phyloP scores from a whole-genome alignment of 2,113 vertebrate species.

The Nematolebias whitei region DNA sequence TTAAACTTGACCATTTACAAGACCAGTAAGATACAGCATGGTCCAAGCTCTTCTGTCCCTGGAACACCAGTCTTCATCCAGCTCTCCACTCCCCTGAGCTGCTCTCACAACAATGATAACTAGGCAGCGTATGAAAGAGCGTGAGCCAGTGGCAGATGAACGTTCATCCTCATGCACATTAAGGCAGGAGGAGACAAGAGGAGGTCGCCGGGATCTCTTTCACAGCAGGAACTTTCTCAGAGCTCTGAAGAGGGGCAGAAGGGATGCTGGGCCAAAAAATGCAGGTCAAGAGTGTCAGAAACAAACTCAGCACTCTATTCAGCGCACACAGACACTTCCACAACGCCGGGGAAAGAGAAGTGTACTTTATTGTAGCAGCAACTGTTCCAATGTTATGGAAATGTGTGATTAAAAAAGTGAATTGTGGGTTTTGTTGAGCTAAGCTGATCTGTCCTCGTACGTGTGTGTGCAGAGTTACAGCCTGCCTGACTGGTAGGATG shows the following conservation, averaged over 20 bases:
- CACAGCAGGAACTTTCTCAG: conserved; percentile 37
- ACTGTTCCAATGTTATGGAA: conserved; percentile 74
- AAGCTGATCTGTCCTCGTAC: conserved; percentile 36
- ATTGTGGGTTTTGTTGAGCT: conserved; percentile 60
- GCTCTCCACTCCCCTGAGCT: conserved; percentile 18
- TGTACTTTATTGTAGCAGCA: conserved; percentile 65
- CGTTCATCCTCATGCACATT: conserved; percentile 60
- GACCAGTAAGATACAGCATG: conserved; percentile 18
- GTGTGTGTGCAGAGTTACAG: conserved; percentile 38
- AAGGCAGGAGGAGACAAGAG: conserved; percentile 37
- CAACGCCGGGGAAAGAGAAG: conserved; percentile 58
- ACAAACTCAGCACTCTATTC: conserved; percentile 63
- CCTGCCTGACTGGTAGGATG: conserved; percentile 29
- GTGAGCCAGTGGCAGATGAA: conserved; percentile 42
- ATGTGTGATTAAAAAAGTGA: conserved; percentile 61
- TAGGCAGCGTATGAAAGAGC: conserved; percentile 45
- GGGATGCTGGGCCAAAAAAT: conserved; percentile 43
- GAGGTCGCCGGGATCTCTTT: conserved; percentile 31
- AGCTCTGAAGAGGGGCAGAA: conserved; percentile 46
- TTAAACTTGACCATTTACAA: conserved; percentile 59
- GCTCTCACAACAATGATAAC: conserved; percentile 42
- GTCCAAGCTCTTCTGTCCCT: conserved; percentile 41
- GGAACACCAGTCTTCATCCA: conserved; percentile 26
- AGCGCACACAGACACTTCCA: conserved; percentile 44
- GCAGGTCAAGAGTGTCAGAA: conserved; percentile 70